Percentiles rank a stretch among this genome's conserved stretches.
phyloP scores from a whole-genome alignment of 2,113 vertebrate species.

The Neotoma lepida region DNA sequence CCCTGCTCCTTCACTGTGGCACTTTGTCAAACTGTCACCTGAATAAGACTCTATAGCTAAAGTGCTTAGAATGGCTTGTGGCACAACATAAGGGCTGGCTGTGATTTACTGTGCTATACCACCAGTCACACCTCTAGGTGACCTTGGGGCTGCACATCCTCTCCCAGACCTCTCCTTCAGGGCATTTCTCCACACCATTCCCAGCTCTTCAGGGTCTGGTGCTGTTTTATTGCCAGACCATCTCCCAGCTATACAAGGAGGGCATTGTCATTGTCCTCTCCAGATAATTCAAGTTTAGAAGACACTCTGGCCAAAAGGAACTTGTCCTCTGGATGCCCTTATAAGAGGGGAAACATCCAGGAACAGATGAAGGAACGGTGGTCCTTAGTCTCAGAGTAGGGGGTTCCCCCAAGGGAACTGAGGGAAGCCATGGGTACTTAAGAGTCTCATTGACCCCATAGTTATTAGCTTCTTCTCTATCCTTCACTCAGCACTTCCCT shows the following conservation, averaged over 20 bases:
- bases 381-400: background rate
- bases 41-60: background rate
- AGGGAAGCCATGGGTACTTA: background rate
- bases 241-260: constrained; percentile 80
- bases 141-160: background rate
- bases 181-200: background rate
- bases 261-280: constrained; percentile 79
- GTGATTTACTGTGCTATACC: accelerated
- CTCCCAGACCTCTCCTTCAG: no score
- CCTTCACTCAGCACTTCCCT: accelerated
- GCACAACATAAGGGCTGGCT: accelerated
- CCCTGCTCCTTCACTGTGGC: background rate
- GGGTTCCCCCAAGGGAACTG: background rate
- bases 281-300: constrained; percentile 85
- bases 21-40: background rate
- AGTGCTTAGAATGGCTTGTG: background rate
- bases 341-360: constrained; percentile 54
- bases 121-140: background rate
- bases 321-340: constrained; percentile 72
- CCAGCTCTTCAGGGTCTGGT: constrained; percentile 53
- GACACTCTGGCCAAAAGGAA: constrained; percentile 52
- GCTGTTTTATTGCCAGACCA: constrained; percentile 73
- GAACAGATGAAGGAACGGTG: background rate
- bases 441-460: accelerated
- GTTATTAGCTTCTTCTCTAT: no score